phyloP scores from a whole-genome alignment of 2,888 invertebrate species.

The Ochropacha duplaris region DNA sequence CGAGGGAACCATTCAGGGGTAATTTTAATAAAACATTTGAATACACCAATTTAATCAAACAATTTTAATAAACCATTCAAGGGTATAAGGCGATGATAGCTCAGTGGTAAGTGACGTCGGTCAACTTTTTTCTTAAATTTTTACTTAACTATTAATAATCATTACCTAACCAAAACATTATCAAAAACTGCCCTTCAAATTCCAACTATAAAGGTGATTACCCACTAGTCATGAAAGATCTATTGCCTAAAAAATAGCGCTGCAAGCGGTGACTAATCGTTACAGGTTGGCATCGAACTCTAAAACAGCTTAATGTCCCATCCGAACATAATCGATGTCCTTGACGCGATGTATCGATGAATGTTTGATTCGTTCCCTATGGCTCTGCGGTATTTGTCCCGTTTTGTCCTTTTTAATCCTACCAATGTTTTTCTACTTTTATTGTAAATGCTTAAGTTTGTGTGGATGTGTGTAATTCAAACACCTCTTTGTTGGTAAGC shows the following conservation, averaged over 20 bases:
- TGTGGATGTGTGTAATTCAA: too few species aligned
- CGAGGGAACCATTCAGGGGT: too few species aligned
- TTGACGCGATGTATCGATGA: conserved; percentile 19
- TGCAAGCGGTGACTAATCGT: conserved; percentile 7
- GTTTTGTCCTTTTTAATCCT: too few species aligned
- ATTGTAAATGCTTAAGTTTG: too few species aligned
- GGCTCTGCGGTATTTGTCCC: conserved; percentile 4
- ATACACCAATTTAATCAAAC: too few species aligned
- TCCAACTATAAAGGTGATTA: background rate
- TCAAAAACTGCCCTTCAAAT: background rate
- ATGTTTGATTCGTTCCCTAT: conserved; percentile 10
- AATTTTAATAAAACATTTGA: too few species aligned
- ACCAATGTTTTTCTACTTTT: too few species aligned
- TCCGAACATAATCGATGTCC: conserved; percentile 18
- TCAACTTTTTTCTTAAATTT: too few species aligned
- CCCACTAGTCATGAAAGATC: conserved; percentile 2
- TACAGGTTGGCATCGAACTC: background rate
- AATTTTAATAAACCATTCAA: too few species aligned
- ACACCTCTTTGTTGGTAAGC: too few species aligned
- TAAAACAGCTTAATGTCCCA: conserved; percentile 10
- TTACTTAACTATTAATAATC: background rate
- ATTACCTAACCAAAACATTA: background rate
- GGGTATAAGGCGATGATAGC: too few species aligned
- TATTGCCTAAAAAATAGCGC: background rate
- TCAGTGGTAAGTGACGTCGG: too few species aligned